A percentile compares a stretch with the other conserved stretches of the same genome.
phyloP scores from a whole-genome alignment of 1,140 invertebrate genomes.

The Uloborus diversus region DNA sequence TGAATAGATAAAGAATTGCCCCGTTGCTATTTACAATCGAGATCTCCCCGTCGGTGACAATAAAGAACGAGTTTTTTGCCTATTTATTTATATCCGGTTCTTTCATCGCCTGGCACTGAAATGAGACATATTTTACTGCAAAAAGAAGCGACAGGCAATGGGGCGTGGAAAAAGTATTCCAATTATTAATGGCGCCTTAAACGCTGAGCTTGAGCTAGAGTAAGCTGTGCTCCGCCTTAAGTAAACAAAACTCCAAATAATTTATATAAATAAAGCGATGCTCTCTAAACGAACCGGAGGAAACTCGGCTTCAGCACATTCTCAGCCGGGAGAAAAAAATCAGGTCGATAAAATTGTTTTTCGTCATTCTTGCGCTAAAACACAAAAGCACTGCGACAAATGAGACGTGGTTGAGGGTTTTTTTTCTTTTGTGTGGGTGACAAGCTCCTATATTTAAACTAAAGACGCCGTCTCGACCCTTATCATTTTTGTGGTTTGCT shows the following conservation, averaged over 20 bases:
- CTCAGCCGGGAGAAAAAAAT: neutral
- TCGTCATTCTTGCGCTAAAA: constrained; percentile 10
- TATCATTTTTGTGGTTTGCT: no score
- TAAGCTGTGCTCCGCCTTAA: neutral
- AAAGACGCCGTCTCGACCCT: constrained; percentile 19
- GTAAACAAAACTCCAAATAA: neutral
- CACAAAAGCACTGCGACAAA: constrained; percentile 16
- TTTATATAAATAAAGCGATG: neutral
- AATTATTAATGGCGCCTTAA: neutral
- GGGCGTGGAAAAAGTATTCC: neutral
- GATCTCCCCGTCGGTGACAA: no score
- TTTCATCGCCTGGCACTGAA: no score
- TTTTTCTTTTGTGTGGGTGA: constrained; percentile 16
- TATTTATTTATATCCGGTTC: no score
- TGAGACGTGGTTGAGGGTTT: neutral
- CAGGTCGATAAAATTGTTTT: neutral
- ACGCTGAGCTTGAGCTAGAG: neutral
- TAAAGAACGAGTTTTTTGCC: no score
- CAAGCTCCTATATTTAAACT: constrained; percentile 25
- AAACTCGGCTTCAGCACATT: neutral
- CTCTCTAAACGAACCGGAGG: neutral
- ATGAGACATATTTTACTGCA: no score
- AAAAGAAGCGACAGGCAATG: no score
- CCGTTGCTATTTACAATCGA: no score
- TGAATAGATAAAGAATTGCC: no score